phyloP scores from a whole-genome alignment of 2,888 invertebrate genomes.

The Uropetala carovei region DNA sequence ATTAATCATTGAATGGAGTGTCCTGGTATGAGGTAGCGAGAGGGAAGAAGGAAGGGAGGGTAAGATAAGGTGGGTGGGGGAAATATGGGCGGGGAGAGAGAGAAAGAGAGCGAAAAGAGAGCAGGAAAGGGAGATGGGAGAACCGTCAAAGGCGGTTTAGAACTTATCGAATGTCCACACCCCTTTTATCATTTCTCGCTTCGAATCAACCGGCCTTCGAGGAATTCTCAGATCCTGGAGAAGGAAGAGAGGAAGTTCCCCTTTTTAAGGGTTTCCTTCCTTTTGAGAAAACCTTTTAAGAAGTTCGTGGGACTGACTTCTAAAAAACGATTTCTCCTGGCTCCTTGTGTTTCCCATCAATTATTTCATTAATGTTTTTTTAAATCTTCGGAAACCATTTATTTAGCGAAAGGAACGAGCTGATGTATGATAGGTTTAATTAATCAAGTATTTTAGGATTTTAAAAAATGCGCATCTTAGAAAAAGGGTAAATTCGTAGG shows the following conservation, averaged over 20 bases:
- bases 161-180: conserved; percentile 13
- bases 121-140: neutral
- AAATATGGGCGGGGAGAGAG: neutral
- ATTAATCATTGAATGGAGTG: conserved; percentile 50
- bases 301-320: conserved; percentile 34
- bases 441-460: too few relatives aligned
- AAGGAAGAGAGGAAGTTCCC: neutral
- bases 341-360: neutral
- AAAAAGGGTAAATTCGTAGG: too few relatives aligned
- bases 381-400: neutral
- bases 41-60: neutral
- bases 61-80: too few relatives aligned
- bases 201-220: neutral
- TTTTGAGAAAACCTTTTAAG: neutral
- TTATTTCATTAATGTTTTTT: conserved; percentile 20
- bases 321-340: neutral
- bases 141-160: neutral
- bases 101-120: neutral
- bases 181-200: neutral
- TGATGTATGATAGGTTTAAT: too few relatives aligned
- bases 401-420: neutral
- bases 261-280: neutral
- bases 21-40: neutral
- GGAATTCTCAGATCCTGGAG: neutral
- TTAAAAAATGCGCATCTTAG: too few relatives aligned